These are phyloP conservation scores for Megathymus violae DNA, from an alignment of 1,140 invertebrate species.

Conservation along the genomic window DNA sequence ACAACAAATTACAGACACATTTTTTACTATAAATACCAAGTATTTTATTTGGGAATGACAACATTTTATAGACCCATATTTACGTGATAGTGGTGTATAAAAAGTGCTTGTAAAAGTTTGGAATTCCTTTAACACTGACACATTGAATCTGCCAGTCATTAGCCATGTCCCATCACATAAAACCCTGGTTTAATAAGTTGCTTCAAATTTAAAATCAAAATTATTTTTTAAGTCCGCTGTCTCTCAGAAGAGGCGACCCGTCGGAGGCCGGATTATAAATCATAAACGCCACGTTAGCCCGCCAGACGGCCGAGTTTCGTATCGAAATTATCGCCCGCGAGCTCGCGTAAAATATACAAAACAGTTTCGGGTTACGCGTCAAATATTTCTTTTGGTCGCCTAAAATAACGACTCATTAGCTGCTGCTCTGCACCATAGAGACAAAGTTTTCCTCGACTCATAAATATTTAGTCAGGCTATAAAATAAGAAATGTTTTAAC, in stretches of 20 bases:
- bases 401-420: slow-evolving; percentile 72
- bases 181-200: slow-evolving; percentile 67
- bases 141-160: slow-evolving; percentile 42
- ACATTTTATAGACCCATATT: slow-evolving; percentile 1
- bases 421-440: slow-evolving; percentile 32
- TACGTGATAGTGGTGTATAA: not conserved
- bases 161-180: slow-evolving; percentile 59
- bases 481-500: slow-evolving; percentile 10
- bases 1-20: slow-evolving; percentile 1
- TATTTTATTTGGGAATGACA: not conserved
- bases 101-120: slow-evolving; percentile 9
- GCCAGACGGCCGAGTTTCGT: slow-evolving; percentile 58
- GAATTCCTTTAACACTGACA: slow-evolving; percentile 19
- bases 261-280: slow-evolving; percentile 78
- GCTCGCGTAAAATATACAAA: slow-evolving; percentile 74
- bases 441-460: slow-evolving; percentile 12
- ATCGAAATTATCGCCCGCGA: slow-evolving; percentile 78
- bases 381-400: slow-evolving; percentile 68
- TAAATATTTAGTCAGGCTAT: slow-evolving; percentile 22
- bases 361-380: slow-evolving; percentile 77
- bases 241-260: slow-evolving; percentile 70
- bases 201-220: slow-evolving; percentile 78
- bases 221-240: slow-evolving; percentile 71
- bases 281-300: slow-evolving; percentile 76
- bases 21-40: slow-evolving; percentile 4